Percentiles rank a stretch among this genome's conserved stretches.
These are phyloP conservation scores for Agonum fuliginosum DNA, from an alignment of 2,888 invertebrate genomes.

Conservation along the genomic window DNA sequence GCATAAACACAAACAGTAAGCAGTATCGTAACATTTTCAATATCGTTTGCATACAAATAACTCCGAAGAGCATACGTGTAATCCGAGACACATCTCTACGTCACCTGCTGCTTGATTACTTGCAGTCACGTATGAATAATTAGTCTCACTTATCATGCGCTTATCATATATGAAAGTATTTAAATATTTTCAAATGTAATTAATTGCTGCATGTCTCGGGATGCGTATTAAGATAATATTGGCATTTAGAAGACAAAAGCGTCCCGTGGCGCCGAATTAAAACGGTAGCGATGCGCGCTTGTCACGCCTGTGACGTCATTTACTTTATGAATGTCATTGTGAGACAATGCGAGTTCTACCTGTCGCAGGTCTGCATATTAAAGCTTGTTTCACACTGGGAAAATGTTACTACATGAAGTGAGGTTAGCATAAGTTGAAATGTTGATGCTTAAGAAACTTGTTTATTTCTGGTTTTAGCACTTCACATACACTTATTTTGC, in stretches of 20 bases:
- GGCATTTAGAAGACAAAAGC: conserved; percentile 56
- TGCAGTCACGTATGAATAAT: conserved; percentile 54
- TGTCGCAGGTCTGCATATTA: no score
- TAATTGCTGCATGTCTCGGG: conserved; percentile 48
- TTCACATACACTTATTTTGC: no score
- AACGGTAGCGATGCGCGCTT: conserved; percentile 49
- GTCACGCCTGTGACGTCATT: conserved; percentile 34
- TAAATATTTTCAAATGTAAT: conserved; percentile 57
- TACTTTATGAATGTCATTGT: conserved; percentile 37
- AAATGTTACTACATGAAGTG: neutral
- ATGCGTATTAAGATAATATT: conserved; percentile 55
- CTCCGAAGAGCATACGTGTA: conserved; percentile 45
- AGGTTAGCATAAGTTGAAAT: neutral
- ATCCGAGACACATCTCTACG: conserved; percentile 32
- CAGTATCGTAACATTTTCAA: conserved; percentile 24
- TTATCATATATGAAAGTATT: conserved; percentile 53
- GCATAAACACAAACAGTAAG: no score
- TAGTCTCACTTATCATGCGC: conserved; percentile 52
- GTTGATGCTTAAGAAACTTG: neutral
- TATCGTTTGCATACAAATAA: conserved; percentile 43
- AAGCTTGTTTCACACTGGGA: neutral
- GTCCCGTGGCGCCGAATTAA: conserved; percentile 50
- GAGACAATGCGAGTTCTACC: neutral
- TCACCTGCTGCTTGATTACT: conserved; percentile 48
- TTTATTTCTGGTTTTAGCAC: neutral